phyloP scores from a whole-genome alignment of 2,888 invertebrate species.

The Octodonta nipae region DNA sequence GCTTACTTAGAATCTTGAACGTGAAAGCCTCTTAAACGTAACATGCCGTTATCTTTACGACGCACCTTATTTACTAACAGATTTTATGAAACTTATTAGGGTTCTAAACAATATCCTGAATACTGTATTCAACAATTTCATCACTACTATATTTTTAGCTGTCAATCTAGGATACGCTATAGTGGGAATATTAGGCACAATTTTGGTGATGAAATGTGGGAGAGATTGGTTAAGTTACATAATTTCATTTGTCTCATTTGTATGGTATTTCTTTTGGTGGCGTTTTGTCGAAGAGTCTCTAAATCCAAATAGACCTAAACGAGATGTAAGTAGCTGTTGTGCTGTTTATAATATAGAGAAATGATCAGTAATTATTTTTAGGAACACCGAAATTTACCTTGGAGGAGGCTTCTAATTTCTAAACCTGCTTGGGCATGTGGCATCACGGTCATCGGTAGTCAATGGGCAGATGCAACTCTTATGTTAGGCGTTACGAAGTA shows the following conservation, averaged over 20 bases:
- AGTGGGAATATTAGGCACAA: conserved; percentile 41
- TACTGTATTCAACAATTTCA: neutral
- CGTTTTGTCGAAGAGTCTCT: conserved; percentile 43
- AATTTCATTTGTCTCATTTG: conserved; percentile 35
- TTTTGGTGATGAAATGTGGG: conserved; percentile 39
- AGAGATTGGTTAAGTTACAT: conserved; percentile 42
- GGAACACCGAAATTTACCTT: conserved; percentile 37
- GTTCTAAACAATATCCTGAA: neutral
- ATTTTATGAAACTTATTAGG: neutral
- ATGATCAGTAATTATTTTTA: conserved; percentile 12
- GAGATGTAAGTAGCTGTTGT: conserved; percentile 28
- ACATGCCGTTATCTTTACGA: conserved; percentile 7
- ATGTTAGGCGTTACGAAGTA: conserved; percentile 46
- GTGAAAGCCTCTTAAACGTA: too few relatives aligned
- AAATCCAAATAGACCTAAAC: conserved; percentile 33
- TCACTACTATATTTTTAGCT: conserved; percentile 28
- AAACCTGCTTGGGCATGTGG: conserved; percentile 47
- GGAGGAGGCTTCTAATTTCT: conserved; percentile 41
- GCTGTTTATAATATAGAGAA: neutral
- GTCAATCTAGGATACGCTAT: conserved; percentile 44
- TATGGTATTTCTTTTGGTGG: conserved; percentile 45
- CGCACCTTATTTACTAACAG: too few relatives aligned
- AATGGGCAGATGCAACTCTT: conserved; percentile 46
- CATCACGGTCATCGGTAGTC: conserved; percentile 44
- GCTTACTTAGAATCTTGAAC: too few relatives aligned